phyloP scores from a whole-genome alignment of 2,113 vertebrate species.

The Cacatua alba region DNA sequence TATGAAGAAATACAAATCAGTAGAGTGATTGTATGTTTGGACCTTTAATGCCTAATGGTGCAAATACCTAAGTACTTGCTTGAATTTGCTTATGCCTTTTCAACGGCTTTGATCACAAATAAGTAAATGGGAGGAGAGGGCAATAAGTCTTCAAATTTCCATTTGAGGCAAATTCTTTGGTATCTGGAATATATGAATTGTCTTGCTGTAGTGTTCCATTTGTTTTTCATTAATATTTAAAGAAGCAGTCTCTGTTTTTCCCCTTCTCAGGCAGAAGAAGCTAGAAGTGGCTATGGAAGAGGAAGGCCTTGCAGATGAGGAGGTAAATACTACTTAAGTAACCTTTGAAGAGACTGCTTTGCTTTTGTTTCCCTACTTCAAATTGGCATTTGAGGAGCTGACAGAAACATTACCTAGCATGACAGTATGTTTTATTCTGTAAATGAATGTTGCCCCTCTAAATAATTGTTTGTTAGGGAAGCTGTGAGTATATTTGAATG shows the following conservation, averaged over 20 bases:
- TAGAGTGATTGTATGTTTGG: neutral
- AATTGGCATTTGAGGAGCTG: neutral
- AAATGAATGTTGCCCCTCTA: neutral
- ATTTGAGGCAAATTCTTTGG: neutral
- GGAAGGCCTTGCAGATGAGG: slow-evolving; percentile 93
- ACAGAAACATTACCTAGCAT: neutral
- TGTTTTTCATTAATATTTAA: neutral
- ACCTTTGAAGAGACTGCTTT: neutral
- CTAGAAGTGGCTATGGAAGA: slow-evolving; percentile 98
- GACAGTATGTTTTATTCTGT: neutral
- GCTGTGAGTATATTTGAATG: neutral
- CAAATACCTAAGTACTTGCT: neutral
- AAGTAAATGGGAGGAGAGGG: neutral
- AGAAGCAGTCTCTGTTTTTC: neutral
- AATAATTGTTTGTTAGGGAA: neutral
- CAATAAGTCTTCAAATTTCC: neutral
- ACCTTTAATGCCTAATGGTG: neutral
- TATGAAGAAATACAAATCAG: neutral
- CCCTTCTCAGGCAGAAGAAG: slow-evolving; percentile 91
- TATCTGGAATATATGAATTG: neutral
- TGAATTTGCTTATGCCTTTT: neutral
- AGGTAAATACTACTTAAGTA: slow-evolving; percentile 77
- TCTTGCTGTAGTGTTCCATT: neutral
- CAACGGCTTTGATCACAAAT: neutral
- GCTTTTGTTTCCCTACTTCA: neutral